These are phyloP conservation scores for Drosophila yakuba DNA, from an alignment of 1,140 invertebrate genomes.

Conservation along the genomic window DNA sequence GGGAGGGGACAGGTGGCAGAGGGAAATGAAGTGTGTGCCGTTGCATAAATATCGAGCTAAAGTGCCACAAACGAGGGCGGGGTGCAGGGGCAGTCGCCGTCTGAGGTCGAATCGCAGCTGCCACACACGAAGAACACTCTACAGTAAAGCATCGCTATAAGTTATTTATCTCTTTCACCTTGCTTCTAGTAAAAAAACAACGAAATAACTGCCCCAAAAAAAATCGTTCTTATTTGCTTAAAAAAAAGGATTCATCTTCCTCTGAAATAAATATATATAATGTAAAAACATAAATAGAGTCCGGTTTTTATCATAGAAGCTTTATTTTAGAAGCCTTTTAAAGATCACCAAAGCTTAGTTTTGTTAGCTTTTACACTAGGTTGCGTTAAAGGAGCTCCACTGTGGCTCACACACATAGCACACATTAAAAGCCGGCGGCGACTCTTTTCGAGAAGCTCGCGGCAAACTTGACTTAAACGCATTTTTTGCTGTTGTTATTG, in stretches of 20 bases:
- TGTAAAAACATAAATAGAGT: too few relatives aligned
- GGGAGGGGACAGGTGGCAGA: constrained; percentile 7
- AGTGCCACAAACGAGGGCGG: constrained; percentile 51
- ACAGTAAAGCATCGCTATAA: constrained; percentile 10
- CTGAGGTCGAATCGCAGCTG: constrained; percentile 65
- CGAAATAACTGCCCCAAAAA: too few relatives aligned
- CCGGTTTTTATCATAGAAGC: too few relatives aligned
- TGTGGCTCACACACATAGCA: constrained; percentile 31
- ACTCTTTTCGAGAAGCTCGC: constrained; percentile 57
- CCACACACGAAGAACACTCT: constrained; percentile 68
- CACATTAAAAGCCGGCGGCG: constrained; percentile 41
- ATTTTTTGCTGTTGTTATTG: constrained; percentile 58
- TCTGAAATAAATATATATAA: too few relatives aligned
- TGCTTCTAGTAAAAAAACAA: too few relatives aligned
- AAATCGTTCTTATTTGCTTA: too few relatives aligned
- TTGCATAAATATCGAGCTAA: constrained; percentile 82
- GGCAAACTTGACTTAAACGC: constrained; percentile 77
- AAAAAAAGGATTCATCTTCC: too few relatives aligned
- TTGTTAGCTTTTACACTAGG: not conserved
- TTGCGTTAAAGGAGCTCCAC: not conserved
- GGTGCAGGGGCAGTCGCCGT: constrained; percentile 37
- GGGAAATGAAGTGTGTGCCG: constrained; percentile 71
- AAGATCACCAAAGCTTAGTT: too few relatives aligned
- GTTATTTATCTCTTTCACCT: not conserved
- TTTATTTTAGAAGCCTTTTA: too few relatives aligned